These are phyloP conservation scores for Trichogramma dendrolimi DNA, from an alignment of 2,888 invertebrate genomes.

Conservation along the genomic window DNA sequence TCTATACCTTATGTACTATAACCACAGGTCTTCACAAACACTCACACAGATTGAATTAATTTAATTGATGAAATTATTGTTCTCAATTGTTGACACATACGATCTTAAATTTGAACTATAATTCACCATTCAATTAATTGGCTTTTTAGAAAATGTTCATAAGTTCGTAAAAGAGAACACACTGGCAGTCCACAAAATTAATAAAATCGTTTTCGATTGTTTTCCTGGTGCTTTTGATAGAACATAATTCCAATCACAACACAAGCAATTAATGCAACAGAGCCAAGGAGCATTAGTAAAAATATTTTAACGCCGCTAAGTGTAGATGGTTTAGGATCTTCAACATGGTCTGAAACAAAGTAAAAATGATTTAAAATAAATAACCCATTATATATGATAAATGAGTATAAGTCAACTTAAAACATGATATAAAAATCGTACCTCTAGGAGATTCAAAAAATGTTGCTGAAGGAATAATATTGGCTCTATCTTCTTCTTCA, in stretches of 20 bases:
- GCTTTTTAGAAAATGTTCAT: constrained; percentile 17
- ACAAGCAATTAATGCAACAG: constrained; percentile 76
- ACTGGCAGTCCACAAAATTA: constrained; percentile 23
- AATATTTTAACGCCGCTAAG: constrained; percentile 90
- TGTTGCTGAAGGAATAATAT: constrained; percentile 84
- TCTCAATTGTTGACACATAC: constrained; percentile 12
- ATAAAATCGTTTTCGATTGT: constrained; percentile 71
- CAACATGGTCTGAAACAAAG: constrained; percentile 66
- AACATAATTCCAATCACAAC: constrained; percentile 87
- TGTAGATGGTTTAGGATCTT: constrained; percentile 79
- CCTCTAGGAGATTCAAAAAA: constrained; percentile 84
- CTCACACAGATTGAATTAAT: constrained; percentile 20
- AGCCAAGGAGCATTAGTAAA: constrained; percentile 77
- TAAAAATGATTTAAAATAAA: constrained; percentile 7
- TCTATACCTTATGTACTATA: constrained; percentile 18
- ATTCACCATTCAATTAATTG: constrained; percentile 11
- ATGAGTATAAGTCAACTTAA: constrained; percentile 6
- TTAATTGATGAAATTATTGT: constrained; percentile 11
- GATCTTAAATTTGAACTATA: constrained; percentile 5
- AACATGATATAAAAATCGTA: constrained; percentile 38
- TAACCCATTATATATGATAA: neutral
- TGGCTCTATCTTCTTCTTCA: constrained; percentile 72
- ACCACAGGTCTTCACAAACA: constrained; percentile 21
- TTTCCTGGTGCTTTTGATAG: constrained; percentile 88
- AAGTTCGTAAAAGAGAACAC: constrained; percentile 11